These are phyloP conservation scores for Luffia ferchaultella DNA, from an alignment of 2,888 invertebrate genomes.

Conservation along the genomic window DNA sequence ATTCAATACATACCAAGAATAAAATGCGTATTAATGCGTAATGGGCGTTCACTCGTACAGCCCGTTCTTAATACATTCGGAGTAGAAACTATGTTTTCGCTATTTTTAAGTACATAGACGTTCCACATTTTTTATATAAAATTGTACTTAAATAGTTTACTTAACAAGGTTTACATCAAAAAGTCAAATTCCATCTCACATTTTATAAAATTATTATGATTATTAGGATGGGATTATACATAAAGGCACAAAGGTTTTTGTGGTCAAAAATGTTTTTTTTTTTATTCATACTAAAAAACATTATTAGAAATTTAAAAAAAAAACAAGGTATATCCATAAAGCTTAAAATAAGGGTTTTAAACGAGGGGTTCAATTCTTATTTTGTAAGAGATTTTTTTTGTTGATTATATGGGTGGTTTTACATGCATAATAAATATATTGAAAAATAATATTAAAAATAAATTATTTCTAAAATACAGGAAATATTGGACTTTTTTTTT, in stretches of 20 bases:
- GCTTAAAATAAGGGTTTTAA: not conserved
- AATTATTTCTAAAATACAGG: not conserved
- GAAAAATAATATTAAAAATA: not conserved
- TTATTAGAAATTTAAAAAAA: not conserved
- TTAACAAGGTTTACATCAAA: too few species aligned
- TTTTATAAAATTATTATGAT: too few species aligned
- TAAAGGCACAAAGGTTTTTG: not conserved
- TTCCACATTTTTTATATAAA: too few species aligned
- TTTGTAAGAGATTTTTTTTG: not conserved
- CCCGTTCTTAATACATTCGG: too few species aligned
- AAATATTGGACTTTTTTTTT: not conserved
- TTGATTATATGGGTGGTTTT: too few species aligned
- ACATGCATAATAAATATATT: not conserved
- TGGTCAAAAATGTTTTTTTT: not conserved
- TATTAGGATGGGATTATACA: not conserved
- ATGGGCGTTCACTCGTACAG: too few species aligned
- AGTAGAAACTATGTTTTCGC: too few species aligned
- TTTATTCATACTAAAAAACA: not conserved
- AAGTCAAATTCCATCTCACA: too few species aligned
- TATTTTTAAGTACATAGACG: too few species aligned
- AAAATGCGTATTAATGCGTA: too few species aligned
- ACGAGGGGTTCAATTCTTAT: not conserved
- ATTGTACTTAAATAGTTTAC: too few species aligned
- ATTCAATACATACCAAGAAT: too few species aligned
- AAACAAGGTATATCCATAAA: not conserved